Conservation (phyloP, 2,888 invertebrate genomes). For the Rhaphigaster nebulosa region DNA sequence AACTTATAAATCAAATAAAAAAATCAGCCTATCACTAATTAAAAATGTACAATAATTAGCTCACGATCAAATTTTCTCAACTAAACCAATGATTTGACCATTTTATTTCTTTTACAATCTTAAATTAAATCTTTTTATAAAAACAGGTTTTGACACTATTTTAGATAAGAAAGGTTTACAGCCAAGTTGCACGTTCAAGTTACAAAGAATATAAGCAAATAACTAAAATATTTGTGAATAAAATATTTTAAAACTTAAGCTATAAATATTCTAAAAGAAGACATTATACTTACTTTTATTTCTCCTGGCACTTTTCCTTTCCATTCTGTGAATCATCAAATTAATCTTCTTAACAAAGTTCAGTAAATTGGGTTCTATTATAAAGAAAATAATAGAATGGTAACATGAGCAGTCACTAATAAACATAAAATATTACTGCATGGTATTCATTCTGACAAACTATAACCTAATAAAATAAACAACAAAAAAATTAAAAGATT, state of each 20-base stretch:
- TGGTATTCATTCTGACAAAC: constrained; percentile 4
- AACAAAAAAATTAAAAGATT: not conserved
- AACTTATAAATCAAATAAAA: not conserved
- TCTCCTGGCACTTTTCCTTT: not conserved
- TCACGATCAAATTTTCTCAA: not conserved
- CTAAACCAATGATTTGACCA: not conserved
- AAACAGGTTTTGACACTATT: not conserved
- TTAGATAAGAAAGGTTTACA: not conserved
- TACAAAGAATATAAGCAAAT: not conserved
- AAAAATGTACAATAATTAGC: not conserved
- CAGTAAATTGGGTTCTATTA: not conserved
- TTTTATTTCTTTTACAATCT: not conserved
- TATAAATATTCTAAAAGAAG: not conserved
- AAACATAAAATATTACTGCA: constrained; percentile 33
- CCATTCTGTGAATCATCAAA: not conserved
- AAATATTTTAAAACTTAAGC: not conserved
- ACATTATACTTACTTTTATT: not conserved
- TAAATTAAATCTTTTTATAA: not conserved
- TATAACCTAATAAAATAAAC: constrained; percentile 23
- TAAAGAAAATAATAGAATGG: constrained; percentile 45
- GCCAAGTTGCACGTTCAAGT: not conserved
- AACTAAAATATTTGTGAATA: not conserved
- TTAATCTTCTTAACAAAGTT: constrained; percentile 6
- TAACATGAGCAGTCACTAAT: constrained; percentile 56
- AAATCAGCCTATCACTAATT: not conserved